Percentiles rank a stretch among this genome's conserved stretches.
phyloP scores from a whole-genome alignment of 2,113 vertebrate genomes.

The Climacteris rufus region DNA sequence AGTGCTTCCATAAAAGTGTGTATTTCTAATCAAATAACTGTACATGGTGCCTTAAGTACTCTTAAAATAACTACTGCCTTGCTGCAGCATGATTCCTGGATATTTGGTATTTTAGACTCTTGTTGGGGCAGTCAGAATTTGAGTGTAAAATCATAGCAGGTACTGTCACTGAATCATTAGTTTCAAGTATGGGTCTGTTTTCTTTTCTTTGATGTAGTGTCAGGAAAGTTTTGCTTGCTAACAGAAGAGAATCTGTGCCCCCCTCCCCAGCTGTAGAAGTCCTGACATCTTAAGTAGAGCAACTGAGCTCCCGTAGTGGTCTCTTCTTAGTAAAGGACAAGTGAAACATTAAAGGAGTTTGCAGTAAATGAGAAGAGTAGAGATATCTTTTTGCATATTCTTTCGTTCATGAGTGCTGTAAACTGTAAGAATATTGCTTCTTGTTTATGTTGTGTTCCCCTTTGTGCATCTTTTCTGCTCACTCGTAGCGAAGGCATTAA shows the following conservation, averaged over 20 bases:
- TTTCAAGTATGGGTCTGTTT: neutral
- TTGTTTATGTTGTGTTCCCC: neutral
- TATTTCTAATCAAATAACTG: neutral
- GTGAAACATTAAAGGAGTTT: neutral
- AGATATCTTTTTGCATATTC: neutral
- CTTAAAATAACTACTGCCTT: neutral
- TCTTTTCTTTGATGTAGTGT: neutral
- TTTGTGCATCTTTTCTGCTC: neutral
- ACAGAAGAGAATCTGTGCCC: neutral
- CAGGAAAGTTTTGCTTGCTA: neutral
- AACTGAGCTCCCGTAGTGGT: neutral
- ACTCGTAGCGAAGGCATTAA: neutral
- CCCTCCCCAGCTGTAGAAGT: neutral
- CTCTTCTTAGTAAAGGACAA: neutral
- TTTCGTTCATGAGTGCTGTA: neutral
- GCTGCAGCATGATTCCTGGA: rapidly evolving
- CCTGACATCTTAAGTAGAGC: neutral
- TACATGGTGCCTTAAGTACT: neutral
- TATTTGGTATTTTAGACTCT: neutral
- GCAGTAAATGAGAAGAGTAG: neutral
- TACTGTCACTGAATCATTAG: neutral
- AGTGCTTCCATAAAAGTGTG: neutral
- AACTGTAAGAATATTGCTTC: neutral
- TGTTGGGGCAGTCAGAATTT: neutral
- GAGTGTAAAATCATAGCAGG: neutral